Base-by-base conservation (phyloP, 2,113 vertebrate genomes). In the Plotosus lineatus region DNA sequence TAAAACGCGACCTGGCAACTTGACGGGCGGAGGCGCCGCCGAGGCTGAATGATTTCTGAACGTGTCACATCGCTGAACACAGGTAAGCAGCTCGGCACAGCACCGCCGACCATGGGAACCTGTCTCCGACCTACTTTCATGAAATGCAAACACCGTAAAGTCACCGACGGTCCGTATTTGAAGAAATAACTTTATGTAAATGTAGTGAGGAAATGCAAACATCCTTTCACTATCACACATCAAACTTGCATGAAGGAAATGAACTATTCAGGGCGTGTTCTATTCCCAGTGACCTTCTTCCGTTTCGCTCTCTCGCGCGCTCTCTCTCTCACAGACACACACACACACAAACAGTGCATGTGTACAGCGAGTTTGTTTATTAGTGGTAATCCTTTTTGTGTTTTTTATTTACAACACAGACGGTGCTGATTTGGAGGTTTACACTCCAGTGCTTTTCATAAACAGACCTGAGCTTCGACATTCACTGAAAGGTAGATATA, bases 11-110 rank as follows among this genome's bases (percentile, higher is more conserved):
- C 28, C 28, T 73, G 69, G 69, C 69, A 73, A 73, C 69, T 46
- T 3, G 46, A 50, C 26, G 68, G 26, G 44, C 10, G 38, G 6
- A 23, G n/a, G 65, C 26, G 68, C 33, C 9, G 2, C 42, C 42
- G 14, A 17, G 42, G 6, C 42, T 28, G 40, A 46, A 15, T 15
- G 68, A 48, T 48, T 19, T 11, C 42, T 15, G 12, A 19, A 31
- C 68, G 31, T 50, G 68, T 72, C 44, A 31, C 68, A 19, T 50
- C 44, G n/a, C 26, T 28, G 21, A 21, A 31, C 28, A 36, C 69
- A 51, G 69, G 69, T 73, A 73, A 73, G 69, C 3, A 40, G n/a
- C n/a, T n/a, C n/a, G n/a, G n/a, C n/a, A n/a, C n/a, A 3, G 26
- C 68, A 4, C 4, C 7, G 26, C 28, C 1, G 65, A 15, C 10